Evolutionary conservation across 2,113 vertebrate genomes (phyloP), one percentile per base, ranked within the genome.

Genomic region (Carollia perspicillata): DNA sequence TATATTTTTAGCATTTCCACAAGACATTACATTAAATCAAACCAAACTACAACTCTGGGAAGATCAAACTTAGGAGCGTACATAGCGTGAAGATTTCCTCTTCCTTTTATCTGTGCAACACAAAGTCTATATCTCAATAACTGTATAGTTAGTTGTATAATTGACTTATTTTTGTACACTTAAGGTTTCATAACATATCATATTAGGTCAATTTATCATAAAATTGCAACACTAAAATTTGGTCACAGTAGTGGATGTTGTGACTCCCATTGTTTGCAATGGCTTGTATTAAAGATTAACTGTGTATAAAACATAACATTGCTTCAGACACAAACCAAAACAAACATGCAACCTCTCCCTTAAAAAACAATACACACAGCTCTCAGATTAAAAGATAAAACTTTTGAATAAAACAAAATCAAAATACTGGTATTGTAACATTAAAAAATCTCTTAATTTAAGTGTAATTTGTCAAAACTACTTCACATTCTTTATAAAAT

Each of bases 381-480:
- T 83, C 68, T 94, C 33, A 71, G 86, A 80, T 94, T 47, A 94
- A 79, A 85, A 81, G 17, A n/a, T n/a, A 22, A 51, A 85, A 9
- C 5, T 16, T 96, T 47, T 44, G 14, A 97, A 75, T 40, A 85
- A 95, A 71, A 83, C 33, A 74, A 95, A 92, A 75, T 79, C 30
- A 90, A n/a, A 71, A 75, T 44, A 77, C 10, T 44, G 42, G 35
- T 10, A 83, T 65, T 93, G 90, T 74, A 53, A 72, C 53, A 91
- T 78, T 30, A 94, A 89, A 58, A 53, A 42, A 65, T 44, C 14
- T 84, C 23, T 53, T n/a, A 92, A 96, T 84, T 94, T 94, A 93
- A 94, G 69, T 88, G 13, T 7, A 88, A 72, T 90, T 65, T 93
- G 30, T 81, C n/a, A 84, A 69, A 96, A 84, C 16, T 84, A n/a